Percentiles rank a stretch among this genome's conserved stretches.
These are phyloP conservation scores for Dicranocentrus wangi DNA, from an alignment of 2,888 invertebrate genomes.

Conservation along the genomic window DNA sequence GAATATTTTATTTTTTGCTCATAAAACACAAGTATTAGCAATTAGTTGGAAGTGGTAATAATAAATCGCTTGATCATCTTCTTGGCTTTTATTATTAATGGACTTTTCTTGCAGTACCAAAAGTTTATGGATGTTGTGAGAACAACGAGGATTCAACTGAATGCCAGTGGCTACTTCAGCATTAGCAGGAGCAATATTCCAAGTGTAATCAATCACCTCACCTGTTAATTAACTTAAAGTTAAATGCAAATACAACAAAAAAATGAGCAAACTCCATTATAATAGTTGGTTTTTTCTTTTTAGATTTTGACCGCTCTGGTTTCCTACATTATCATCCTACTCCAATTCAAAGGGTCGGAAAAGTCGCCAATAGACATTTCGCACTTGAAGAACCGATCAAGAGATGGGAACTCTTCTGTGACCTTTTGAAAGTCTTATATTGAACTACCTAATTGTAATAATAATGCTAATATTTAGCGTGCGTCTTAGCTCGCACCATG, in stretches of 20 bases:
- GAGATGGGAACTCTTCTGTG: too few relatives aligned
- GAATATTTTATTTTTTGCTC: not conserved
- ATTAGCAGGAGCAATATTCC: slow-evolving; percentile 56
- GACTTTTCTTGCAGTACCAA: slow-evolving; percentile 47
- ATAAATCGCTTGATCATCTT: not conserved
- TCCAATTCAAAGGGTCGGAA: slow-evolving; percentile 50
- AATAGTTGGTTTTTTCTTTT: not conserved
- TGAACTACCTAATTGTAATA: too few relatives aligned
- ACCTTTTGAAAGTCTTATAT: too few relatives aligned
- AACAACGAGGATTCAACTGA: slow-evolving; percentile 38
- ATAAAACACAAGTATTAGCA: not conserved
- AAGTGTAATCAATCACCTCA: slow-evolving; percentile 36
- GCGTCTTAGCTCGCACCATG: too few relatives aligned
- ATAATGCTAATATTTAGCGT: too few relatives aligned
- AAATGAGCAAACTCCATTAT: not conserved
- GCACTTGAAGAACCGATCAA: too few relatives aligned
- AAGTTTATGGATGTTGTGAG: slow-evolving; percentile 47
- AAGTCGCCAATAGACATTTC: too few relatives aligned
- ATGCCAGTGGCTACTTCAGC: slow-evolving; percentile 54
- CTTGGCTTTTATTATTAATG: not conserved
- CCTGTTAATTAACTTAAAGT: not conserved
- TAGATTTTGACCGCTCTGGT: slow-evolving; percentile 49
- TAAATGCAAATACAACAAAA: not conserved
- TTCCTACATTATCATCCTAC: slow-evolving; percentile 56
- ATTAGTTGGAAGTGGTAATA: not conserved